Conservation (phyloP, 2,113 vertebrate genomes). For the Xenopus borealis region DNA sequence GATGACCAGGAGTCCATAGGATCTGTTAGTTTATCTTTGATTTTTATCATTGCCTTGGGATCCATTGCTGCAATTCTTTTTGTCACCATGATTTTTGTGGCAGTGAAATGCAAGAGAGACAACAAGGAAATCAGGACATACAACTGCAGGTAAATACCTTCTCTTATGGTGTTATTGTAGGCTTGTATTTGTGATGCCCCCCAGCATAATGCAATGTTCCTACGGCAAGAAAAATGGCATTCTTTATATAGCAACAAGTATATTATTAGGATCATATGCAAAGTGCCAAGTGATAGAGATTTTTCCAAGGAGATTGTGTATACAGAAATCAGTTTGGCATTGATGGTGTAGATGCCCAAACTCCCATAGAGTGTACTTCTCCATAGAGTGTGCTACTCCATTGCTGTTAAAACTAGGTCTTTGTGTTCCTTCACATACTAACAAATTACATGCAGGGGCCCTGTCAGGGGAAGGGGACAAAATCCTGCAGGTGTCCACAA, state of each 20-base stretch:
- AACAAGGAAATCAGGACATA: conserved; percentile 99
- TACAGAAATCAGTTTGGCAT: not conserved
- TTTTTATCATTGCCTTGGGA: conserved; percentile 98
- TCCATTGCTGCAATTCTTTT: conserved; percentile 97
- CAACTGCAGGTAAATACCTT: conserved; percentile 91
- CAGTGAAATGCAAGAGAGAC: conserved; percentile 97
- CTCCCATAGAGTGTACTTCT: not conserved
- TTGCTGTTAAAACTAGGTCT: not conserved
- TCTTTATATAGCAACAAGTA: too few relatives aligned
- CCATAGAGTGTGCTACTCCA: too few relatives aligned
- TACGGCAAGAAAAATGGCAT: too few relatives aligned
- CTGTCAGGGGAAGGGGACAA: not conserved
- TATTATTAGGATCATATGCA: too few relatives aligned
- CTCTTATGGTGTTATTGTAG: conserved; percentile 34
- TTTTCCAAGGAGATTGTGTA: too few relatives aligned
- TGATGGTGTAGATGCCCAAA: not conserved
- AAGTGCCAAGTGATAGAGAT: too few relatives aligned
- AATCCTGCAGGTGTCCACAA: conserved; percentile 29
- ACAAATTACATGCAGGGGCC: not conserved
- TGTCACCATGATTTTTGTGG: conserved; percentile 98
- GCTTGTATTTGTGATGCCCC: too few relatives aligned
- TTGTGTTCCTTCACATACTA: not conserved
- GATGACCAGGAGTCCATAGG: conserved; percentile 91
- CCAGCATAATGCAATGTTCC: too few relatives aligned
- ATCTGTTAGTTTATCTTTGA: conserved; percentile 91